Evolutionary conservation across 1,140 invertebrate genomes (phyloP).

Genomic region (Drosophila pachea): DNA sequence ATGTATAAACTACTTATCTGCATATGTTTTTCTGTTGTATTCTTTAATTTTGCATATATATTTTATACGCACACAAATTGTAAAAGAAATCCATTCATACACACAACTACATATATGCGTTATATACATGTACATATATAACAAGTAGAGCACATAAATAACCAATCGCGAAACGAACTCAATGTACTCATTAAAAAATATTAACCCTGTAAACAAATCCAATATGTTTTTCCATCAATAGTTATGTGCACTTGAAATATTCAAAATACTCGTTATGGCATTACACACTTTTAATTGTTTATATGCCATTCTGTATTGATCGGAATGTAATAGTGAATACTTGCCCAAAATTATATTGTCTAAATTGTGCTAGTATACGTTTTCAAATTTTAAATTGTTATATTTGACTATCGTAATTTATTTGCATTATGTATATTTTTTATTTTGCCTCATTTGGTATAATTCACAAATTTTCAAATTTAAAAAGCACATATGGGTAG

Average conservation of each 20-base stretch:
- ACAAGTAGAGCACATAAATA: conserved; percentile 3
- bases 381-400: conserved; percentile 21
- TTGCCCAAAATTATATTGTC: conserved; percentile 30
- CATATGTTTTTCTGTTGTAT: conserved; percentile 37
- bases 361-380: neutral
- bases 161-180: conserved; percentile 21
- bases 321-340: conserved; percentile 42
- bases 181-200: conserved; percentile 35
- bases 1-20: conserved; percentile 33
- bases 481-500: neutral
- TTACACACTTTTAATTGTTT: conserved; percentile 66
- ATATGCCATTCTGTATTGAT: conserved; percentile 65
- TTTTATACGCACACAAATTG: conserved; percentile 39
- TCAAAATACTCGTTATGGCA: conserved; percentile 45
- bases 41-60: conserved; percentile 38
- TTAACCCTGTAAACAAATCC: conserved; percentile 49
- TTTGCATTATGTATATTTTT: neutral
- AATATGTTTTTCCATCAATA: conserved; percentile 53
- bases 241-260: conserved; percentile 47
- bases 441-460: neutral
- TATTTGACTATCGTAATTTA: conserved; percentile 7
- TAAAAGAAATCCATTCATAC: conserved; percentile 33
- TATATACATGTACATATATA: conserved; percentile 14
- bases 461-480: neutral
- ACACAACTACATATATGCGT: too few species aligned